Evolutionary conservation across 2,113 vertebrate species (phyloP).

Genomic region (Mastomys natalensis): DNA sequence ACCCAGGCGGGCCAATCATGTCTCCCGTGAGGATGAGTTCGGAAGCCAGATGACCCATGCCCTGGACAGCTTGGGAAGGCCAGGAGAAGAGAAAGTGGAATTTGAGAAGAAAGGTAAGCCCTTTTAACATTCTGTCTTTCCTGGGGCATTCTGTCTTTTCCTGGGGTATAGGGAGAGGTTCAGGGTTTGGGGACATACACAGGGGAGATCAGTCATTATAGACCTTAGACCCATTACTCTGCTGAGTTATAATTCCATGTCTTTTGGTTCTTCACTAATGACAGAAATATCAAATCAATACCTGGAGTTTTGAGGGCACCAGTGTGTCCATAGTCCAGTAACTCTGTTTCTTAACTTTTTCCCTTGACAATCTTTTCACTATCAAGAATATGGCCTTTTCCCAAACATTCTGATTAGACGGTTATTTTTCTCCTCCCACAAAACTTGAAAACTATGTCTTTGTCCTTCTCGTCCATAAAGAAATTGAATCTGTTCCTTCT

Average conservation of each 20-base stretch:
- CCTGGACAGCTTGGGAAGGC: slow-evolving; percentile 90
- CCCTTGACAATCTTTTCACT: neutral
- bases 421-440: neutral
- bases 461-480: neutral
- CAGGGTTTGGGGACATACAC: neutral
- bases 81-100: slow-evolving; percentile 89
- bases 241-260: neutral
- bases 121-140: neutral
- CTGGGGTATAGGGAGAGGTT: neutral
- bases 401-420: neutral
- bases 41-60: slow-evolving; percentile 88
- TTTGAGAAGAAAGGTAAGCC: slow-evolving; percentile 94
- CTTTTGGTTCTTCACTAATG: neutral
- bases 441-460: neutral
- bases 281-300: neutral
- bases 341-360: neutral
- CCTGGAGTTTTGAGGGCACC: neutral
- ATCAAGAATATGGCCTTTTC: neutral
- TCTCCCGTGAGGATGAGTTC: slow-evolving; percentile 90
- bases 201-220: neutral
- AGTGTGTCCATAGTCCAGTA: accelerated
- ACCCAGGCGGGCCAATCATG: slow-evolving; percentile 86
- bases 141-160: neutral
- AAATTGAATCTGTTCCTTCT: neutral
- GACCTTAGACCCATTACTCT: neutral